Percentiles rank a stretch among this genome's conserved stretches.
phyloP scores from a whole-genome alignment of 2,113 vertebrate species.

The Scolopax mira region DNA sequence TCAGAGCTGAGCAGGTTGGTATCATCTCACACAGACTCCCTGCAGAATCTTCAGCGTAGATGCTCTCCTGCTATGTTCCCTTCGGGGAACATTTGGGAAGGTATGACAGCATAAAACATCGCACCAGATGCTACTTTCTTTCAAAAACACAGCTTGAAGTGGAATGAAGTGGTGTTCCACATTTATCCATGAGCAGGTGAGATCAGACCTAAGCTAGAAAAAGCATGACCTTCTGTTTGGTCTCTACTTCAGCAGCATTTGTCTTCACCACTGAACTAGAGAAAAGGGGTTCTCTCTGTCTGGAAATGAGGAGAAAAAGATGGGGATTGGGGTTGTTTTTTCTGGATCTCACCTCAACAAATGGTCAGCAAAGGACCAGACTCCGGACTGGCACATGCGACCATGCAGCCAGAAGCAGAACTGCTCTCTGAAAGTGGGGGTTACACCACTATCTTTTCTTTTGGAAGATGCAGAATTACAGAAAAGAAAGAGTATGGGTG shows the following conservation, averaged over 20 bases:
- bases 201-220: not conserved
- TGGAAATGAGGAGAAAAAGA: not conserved
- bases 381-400: not conserved
- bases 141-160: not conserved
- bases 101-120: not conserved
- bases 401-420: not conserved
- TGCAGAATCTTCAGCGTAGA: not conserved
- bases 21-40: not conserved
- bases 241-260: not conserved
- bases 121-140: not conserved
- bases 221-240: not conserved
- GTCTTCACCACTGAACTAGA: not conserved
- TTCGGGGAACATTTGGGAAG: not conserved
- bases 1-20: not conserved
- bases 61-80: not conserved
- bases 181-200: not conserved
- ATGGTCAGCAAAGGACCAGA: not conserved
- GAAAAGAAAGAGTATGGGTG: not conserved
- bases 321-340: not conserved
- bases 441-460: not conserved
- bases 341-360: not conserved
- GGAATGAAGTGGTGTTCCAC: not conserved
- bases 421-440: not conserved
- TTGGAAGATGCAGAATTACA: not conserved
- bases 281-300: not conserved